Percentiles rank a stretch among this genome's conserved stretches.
Conservation (phyloP, 2,797 vertebrate genomes). For the Sylvilagus floridanus region DNA sequence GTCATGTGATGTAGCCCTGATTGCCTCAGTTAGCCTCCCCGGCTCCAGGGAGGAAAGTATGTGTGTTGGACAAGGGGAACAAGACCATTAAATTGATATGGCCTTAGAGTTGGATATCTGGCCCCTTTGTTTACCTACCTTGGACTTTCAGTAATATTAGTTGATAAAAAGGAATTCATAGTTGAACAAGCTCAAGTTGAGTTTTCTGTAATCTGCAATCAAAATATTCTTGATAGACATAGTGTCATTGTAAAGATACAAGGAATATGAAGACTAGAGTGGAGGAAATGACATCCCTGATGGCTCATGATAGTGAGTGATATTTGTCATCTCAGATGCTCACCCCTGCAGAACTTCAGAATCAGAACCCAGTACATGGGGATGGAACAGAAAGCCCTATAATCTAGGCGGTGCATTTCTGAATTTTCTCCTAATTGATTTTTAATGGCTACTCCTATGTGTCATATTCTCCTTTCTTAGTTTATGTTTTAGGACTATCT, state of each 20-base stretch:
- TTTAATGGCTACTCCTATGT: not conserved
- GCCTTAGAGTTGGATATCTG: not conserved
- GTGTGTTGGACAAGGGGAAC: rapidly evolving
- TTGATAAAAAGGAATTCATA: not conserved
- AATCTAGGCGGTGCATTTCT: not conserved
- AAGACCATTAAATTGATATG: not conserved
- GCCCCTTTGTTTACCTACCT: not conserved
- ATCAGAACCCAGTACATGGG: not conserved
- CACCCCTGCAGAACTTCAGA: not conserved
- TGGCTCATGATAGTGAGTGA: too few species aligned
- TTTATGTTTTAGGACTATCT: not conserved
- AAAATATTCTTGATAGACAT: not conserved
- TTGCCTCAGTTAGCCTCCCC: not conserved
- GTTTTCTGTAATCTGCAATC: not conserved
- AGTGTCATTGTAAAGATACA: not conserved
- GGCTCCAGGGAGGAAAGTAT: rapidly evolving
- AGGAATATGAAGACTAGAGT: not conserved
- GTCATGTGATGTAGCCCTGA: not conserved
- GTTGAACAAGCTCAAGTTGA: not conserved
- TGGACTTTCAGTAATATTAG: not conserved
- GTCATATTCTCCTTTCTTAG: not conserved
- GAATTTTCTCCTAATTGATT: not conserved
- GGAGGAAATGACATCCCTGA: not conserved
- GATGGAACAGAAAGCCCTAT: not conserved
- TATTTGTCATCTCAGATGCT: not conserved